Conservation (phyloP, 2,888 invertebrate species). For the Norana najaformis region DNA sequence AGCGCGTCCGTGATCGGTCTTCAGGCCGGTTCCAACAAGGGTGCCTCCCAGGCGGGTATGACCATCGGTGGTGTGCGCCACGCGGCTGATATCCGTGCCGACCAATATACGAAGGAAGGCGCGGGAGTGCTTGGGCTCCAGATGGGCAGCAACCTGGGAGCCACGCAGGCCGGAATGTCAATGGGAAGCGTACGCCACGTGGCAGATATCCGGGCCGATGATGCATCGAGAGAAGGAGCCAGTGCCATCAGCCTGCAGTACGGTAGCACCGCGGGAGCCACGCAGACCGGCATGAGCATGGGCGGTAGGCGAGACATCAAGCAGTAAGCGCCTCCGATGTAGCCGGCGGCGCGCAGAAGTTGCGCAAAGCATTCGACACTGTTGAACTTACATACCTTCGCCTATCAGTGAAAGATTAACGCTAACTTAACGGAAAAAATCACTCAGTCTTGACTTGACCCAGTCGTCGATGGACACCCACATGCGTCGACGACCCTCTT, state of each 20-base stretch:
- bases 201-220: conserved; percentile 57
- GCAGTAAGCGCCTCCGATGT: background rate
- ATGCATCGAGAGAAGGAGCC: conserved; percentile 51
- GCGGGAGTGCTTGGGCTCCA: conserved; percentile 56
- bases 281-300: conserved; percentile 58
- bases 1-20: conserved; percentile 55
- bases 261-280: conserved; percentile 58
- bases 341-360: background rate
- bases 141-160: conserved; percentile 45
- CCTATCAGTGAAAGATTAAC: background rate
- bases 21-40: conserved; percentile 59
- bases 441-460: background rate
- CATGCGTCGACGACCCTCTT: background rate
- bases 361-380: conserved; percentile 6
- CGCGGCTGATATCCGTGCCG: conserved; percentile 46
- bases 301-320: conserved; percentile 54
- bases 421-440: background rate
- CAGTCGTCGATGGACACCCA: too few relatives aligned
- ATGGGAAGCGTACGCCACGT: conserved; percentile 55
- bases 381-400: background rate
- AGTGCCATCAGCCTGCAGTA: conserved; percentile 56
- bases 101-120: conserved; percentile 45
- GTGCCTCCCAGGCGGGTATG: conserved; percentile 59
- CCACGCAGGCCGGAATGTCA: conserved; percentile 54
- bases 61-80: conserved; percentile 55